These are phyloP conservation scores for Syngnathus acus DNA, from an alignment of 2,797 vertebrate genomes.

Conservation along the genomic window DNA sequence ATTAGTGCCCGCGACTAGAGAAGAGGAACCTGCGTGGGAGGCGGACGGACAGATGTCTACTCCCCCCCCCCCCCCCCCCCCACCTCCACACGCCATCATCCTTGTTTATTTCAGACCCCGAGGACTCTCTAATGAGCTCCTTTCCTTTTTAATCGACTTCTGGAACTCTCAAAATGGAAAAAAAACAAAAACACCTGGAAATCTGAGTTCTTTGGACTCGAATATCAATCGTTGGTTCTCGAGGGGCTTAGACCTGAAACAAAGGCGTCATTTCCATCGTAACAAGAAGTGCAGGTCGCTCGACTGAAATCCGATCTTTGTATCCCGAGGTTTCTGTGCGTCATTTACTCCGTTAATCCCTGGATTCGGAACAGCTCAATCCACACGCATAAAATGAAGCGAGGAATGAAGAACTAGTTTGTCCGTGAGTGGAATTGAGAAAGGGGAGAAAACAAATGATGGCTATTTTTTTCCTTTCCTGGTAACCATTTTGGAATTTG, in stretches of 20 bases:
- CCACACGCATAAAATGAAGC: neutral
- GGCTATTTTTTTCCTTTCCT: too few species aligned
- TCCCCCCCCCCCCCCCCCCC: constrained; percentile 16
- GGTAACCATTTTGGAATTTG: constrained; percentile 47
- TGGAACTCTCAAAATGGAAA: neutral
- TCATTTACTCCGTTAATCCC: constrained; percentile 26
- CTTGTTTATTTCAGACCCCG: constrained; percentile 22
- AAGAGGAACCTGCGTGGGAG: constrained; percentile 36
- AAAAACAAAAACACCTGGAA: constrained; percentile 6
- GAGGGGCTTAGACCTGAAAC: constrained; percentile 13
- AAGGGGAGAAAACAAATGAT: neutral
- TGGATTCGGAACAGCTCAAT: constrained; percentile 4
- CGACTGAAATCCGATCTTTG: constrained; percentile 29
- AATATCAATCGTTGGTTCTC: constrained; percentile 7
- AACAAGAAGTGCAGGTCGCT: constrained; percentile 28
- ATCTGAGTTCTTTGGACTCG: constrained; percentile 6
- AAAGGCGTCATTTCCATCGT: constrained; percentile 11
- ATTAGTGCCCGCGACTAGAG: constrained; percentile 52
- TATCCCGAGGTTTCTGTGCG: constrained; percentile 12
- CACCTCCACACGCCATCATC: constrained; percentile 14
- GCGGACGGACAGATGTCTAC: constrained; percentile 41
- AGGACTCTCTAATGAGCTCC: constrained; percentile 9
- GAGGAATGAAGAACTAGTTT: neutral
- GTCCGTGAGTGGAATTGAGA: neutral
- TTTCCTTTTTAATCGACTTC: constrained; percentile 14